Evolutionary conservation across 2,888 invertebrate genomes (phyloP).

Genomic region (Scelioninae gen. 1): DNA sequence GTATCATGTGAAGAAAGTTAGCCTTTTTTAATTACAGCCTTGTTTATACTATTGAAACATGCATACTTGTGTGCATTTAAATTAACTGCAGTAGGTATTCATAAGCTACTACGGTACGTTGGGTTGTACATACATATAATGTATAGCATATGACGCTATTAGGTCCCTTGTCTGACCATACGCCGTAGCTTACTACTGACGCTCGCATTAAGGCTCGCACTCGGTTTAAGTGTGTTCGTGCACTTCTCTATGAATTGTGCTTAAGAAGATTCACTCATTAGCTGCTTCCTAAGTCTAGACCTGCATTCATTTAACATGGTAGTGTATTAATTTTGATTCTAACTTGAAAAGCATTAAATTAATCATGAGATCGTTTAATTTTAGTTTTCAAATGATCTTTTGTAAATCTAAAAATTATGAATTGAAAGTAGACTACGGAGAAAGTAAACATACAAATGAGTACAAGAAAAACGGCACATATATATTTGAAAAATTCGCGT

Average conservation of each 20-base stretch:
- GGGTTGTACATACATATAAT: conserved; percentile 56
- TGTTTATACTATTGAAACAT: conserved; percentile 48
- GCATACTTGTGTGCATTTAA: conserved; percentile 55
- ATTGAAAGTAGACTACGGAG: too few species aligned
- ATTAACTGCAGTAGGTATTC: conserved; percentile 48
- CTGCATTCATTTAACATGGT: conserved; percentile 12
- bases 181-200: conserved; percentile 62
- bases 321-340: conserved; percentile 6
- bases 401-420: too few species aligned
- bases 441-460: too few species aligned
- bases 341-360: not conserved
- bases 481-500: too few species aligned
- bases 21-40: conserved; percentile 27
- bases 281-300: conserved; percentile 22
- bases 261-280: conserved; percentile 56
- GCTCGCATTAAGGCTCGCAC: conserved; percentile 49
- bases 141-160: conserved; percentile 61
- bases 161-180: conserved; percentile 64
- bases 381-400: too few species aligned
- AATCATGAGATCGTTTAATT: not conserved
- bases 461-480: too few species aligned
- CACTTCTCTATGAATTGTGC: conserved; percentile 46
- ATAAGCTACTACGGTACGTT: conserved; percentile 41
- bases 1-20: not conserved
- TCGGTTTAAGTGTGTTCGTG: conserved; percentile 35